These are phyloP conservation scores for Anagyrus pseudococci DNA, from an alignment of 2,888 invertebrate species.

Conservation along the genomic window DNA sequence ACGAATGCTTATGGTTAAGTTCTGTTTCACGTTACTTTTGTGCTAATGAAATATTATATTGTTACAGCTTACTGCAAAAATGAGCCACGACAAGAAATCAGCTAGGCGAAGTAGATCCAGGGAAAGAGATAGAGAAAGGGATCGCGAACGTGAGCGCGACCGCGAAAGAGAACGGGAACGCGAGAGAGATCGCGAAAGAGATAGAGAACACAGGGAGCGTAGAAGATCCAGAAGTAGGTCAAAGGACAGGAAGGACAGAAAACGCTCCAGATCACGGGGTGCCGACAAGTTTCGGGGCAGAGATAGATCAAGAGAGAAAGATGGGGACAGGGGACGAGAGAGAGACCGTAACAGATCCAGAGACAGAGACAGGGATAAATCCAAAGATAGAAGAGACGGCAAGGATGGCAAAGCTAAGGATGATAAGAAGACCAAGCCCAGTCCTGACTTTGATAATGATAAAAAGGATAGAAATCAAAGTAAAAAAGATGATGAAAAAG, in stretches of 20 bases:
- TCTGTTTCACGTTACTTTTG: too few species aligned
- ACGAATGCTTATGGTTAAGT: too few species aligned
- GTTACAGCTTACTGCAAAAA: too few species aligned
- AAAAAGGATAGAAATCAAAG: slow-evolving; percentile 53
- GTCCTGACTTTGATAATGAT: slow-evolving; percentile 61
- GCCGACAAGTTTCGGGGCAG: slow-evolving; percentile 49
- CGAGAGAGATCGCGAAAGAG: too few species aligned
- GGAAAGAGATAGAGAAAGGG: slow-evolving; percentile 58
- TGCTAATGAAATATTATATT: too few species aligned
- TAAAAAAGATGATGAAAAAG: slow-evolving; percentile 55
- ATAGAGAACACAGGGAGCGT: slow-evolving; percentile 55
- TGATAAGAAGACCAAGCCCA: slow-evolving; percentile 57
- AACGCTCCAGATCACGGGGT: slow-evolving; percentile 54
- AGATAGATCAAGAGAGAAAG: slow-evolving; percentile 53
- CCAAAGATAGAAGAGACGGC: slow-evolving; percentile 43
- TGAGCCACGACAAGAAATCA: slow-evolving; percentile 62
- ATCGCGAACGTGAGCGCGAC: slow-evolving; percentile 46
- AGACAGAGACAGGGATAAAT: slow-evolving; percentile 41
- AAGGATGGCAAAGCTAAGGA: slow-evolving; percentile 53
- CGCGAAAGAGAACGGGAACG: slow-evolving; percentile 62
- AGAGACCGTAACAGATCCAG: slow-evolving; percentile 56
- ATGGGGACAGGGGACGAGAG: slow-evolving; percentile 61
- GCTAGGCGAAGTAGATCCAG: slow-evolving; percentile 63
- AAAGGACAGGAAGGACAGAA: slow-evolving; percentile 52
- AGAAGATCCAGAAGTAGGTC: slow-evolving; percentile 52